Evolutionary conservation across 2,797 vertebrate species (phyloP), one percentile per base, ranked within the genome.

Genomic region (Nannoperca australis): DNA sequence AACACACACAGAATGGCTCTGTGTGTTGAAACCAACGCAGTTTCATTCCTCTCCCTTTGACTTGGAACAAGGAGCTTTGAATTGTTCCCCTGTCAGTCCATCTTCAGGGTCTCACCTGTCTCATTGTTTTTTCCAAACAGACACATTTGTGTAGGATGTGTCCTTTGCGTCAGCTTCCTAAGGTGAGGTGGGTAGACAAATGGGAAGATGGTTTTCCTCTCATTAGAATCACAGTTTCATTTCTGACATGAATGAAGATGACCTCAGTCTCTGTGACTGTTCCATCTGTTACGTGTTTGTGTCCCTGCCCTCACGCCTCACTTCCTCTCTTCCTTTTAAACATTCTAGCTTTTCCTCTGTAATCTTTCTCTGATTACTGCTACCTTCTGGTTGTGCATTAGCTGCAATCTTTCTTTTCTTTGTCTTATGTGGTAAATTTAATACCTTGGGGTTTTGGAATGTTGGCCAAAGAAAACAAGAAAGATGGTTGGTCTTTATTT

Each of bases 211-310:
- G 49, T n/a, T 67, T 65, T 42, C 30, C 32, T 32, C 68, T 76
- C 65, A 54, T 78, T 70, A 78, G n/a, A 77, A 67, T 62, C 64
- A 34, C 30, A 44, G 51, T 64, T 72, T 73, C 3, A 58, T 55
- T 76, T 73, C 38, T 83, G 56, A 73, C 65, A 60, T 40, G 7
- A 65, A 63, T 32, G 59, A 67, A n/a, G 13, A 51, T 70, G 62
- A 73, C 75, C 62, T 79, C 53, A 44, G 61, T 67, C 27, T 56
- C 24, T 3, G 36, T 47, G 36, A 32, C 45, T 27, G 5, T 56
- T 71, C 68, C 68, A 63, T 76, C 55, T 72, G 40, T 79, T 74
- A 18, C 72, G 38, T 60, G 60, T 59, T 47, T 66, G 4, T 72
- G 45, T 69, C 10, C 3, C 6, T 22, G 20, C 55, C 45, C 30